These are phyloP conservation scores for Petrosia ficiformis DNA, from an alignment of 37 sponge, comb jelly and placozoan species.

Conservation along the genomic window DNA sequence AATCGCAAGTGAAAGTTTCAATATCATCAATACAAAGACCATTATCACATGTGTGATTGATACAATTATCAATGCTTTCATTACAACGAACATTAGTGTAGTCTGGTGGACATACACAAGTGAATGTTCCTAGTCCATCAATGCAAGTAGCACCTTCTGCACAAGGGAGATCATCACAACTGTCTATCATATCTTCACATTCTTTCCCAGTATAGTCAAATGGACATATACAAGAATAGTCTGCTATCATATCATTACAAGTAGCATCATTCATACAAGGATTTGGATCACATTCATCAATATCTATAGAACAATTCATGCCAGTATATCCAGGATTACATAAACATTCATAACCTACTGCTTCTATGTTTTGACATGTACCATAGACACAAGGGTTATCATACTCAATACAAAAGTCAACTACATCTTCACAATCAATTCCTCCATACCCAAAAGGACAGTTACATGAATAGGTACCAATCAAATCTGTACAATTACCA, in stretches of 20 bases:
- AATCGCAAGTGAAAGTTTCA: constrained; percentile 21
- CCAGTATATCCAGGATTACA: constrained; percentile 49
- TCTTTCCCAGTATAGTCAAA: constrained; percentile 25
- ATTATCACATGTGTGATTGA: constrained; percentile 4
- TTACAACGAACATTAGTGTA: constrained; percentile 20
- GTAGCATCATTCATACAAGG: constrained; percentile 26
- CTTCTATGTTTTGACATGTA: not conserved
- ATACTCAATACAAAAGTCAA: constrained; percentile 7
- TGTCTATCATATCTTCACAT: constrained; percentile 28
- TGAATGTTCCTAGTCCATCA: constrained; percentile 19
- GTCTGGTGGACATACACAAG: constrained; percentile 39
- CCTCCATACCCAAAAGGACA: constrained; percentile 26
- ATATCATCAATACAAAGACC: constrained; percentile 33
- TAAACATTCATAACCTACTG: constrained; percentile 27
- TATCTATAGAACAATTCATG: constrained; percentile 15
- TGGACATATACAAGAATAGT: constrained; percentile 36
- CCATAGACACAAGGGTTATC: not conserved
- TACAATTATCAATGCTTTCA: constrained; percentile 15
- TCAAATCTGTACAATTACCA: constrained; percentile 9
- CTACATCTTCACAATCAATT: not conserved
- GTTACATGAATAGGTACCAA: constrained; percentile 1
- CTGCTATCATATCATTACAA: constrained; percentile 14
- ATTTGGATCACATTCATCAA: constrained; percentile 31
- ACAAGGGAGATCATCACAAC: constrained; percentile 51
- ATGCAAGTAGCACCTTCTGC: constrained; percentile 43